phyloP scores from a whole-genome alignment of 2,113 vertebrate species.

The Argyrosomus japonicus region DNA sequence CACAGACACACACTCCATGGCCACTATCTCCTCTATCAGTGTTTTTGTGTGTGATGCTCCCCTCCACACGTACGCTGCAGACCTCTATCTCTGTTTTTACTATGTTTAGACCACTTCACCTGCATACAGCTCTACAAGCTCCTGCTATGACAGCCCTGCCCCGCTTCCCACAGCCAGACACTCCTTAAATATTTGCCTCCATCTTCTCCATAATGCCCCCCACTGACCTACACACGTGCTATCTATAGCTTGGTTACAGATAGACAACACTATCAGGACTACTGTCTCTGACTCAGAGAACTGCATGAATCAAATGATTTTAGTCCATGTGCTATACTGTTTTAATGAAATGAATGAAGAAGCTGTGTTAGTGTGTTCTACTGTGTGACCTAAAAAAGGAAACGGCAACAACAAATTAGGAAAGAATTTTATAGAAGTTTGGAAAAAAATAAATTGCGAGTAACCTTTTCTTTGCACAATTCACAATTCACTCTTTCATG shows the following conservation, averaged over 20 bases:
- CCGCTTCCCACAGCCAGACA: constrained; percentile 4
- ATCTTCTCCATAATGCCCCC: constrained; percentile 32
- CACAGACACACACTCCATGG: not conserved
- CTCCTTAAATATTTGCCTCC: constrained; percentile 39
- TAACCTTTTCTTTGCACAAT: not conserved
- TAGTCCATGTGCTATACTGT: too few species aligned
- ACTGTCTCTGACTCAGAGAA: not conserved
- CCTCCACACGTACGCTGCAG: constrained; percentile 49
- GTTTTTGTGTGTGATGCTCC: constrained; percentile 28
- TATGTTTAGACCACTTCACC: constrained; percentile 66
- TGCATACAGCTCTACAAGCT: constrained; percentile 30
- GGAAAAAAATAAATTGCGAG: not conserved
- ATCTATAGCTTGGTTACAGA: constrained; percentile 50
- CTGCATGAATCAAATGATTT: not conserved
- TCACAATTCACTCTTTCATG: not conserved
- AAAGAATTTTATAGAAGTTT: too few species aligned
- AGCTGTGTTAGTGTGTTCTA: not conserved
- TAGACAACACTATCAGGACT: not conserved
- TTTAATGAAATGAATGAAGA: not conserved
- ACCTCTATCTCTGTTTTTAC: constrained; percentile 40
- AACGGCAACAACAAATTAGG: not conserved
- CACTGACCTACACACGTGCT: constrained; percentile 30
- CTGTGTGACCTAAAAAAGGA: not conserved
- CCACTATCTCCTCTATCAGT: constrained; percentile 32
- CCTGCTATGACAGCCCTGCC: not conserved